Conservation (phyloP, 2,797 vertebrate genomes). For the Coendou prehensilis region DNA sequence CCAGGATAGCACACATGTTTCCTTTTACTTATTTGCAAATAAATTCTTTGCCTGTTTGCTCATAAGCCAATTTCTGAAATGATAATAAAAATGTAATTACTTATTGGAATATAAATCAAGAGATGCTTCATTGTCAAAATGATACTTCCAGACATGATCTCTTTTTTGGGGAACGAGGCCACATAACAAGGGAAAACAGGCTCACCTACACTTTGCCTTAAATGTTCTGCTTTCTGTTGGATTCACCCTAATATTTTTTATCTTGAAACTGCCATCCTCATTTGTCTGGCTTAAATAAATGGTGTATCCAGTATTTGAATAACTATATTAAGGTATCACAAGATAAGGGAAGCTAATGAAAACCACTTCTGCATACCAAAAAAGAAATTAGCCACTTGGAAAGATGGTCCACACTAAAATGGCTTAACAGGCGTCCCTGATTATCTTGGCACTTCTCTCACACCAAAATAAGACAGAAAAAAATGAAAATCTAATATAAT, state of each 20-base stretch:
- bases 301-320: neutral
- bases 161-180: neutral
- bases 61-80: constrained; percentile 53
- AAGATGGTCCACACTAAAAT: neutral
- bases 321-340: neutral
- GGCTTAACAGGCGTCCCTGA: constrained; percentile 36
- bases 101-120: constrained; percentile 1
- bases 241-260: constrained; percentile 14
- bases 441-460: constrained; percentile 11
- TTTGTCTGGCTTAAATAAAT: constrained; percentile 28
- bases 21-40: neutral
- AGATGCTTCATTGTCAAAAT: neutral
- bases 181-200: neutral
- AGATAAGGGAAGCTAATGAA: constrained; percentile 61
- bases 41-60: constrained; percentile 3
- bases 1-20: neutral
- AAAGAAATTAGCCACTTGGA: constrained; percentile 40
- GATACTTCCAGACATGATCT: neutral
- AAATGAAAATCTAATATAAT: constrained; percentile 42
- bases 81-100: constrained; percentile 40
- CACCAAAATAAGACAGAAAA: constrained; percentile 29
- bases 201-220: neutral
- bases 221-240: neutral
- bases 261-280: neutral
- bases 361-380: neutral